A percentile compares a stretch with the other conserved stretches of the same genome.
Evolutionary conservation across 2,797 vertebrate genomes (phyloP).

Genomic region (Astyanax mexicanus): DNA sequence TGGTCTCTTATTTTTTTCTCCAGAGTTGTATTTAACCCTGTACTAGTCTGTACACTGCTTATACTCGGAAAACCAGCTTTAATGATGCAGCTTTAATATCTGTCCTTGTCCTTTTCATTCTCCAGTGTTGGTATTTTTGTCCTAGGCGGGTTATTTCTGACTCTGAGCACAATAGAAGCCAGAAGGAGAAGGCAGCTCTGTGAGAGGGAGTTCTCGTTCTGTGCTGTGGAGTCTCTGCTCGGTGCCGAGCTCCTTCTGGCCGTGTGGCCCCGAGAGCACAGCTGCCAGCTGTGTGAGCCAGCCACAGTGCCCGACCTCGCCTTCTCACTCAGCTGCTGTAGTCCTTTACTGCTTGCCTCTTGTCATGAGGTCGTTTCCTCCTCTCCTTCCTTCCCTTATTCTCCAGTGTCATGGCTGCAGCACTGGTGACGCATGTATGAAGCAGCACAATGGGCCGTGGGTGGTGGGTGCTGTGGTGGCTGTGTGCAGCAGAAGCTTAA

Average conservation of each 20-base stretch:
- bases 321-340: slow-evolving; percentile 13
- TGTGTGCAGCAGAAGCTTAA: slow-evolving; percentile 2
- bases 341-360: slow-evolving; percentile 26
- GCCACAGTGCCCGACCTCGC: neutral
- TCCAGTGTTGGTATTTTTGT: neutral
- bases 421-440: slow-evolving; percentile 23
- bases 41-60: too few species aligned
- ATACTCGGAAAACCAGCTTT: too few species aligned
- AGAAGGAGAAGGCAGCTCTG: neutral
- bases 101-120: neutral
- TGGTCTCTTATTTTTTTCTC: too few species aligned
- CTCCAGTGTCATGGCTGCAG: slow-evolving; percentile 16
- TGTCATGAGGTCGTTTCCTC: slow-evolving; percentile 22
- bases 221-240: slow-evolving; percentile 34
- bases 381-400: slow-evolving; percentile 31
- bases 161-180: neutral
- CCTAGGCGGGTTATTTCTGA: neutral
- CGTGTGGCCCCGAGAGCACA: slow-evolving; percentile 24
- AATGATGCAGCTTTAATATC: too few species aligned
- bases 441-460: neutral
- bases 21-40: too few species aligned
- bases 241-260: slow-evolving; percentile 43
- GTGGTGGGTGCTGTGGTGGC: neutral
- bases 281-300: slow-evolving; percentile 27
- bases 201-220: slow-evolving; percentile 7